Base-by-base conservation (phyloP, 2,888 invertebrate genomes). In the Drosophila acutilabella region DNA sequence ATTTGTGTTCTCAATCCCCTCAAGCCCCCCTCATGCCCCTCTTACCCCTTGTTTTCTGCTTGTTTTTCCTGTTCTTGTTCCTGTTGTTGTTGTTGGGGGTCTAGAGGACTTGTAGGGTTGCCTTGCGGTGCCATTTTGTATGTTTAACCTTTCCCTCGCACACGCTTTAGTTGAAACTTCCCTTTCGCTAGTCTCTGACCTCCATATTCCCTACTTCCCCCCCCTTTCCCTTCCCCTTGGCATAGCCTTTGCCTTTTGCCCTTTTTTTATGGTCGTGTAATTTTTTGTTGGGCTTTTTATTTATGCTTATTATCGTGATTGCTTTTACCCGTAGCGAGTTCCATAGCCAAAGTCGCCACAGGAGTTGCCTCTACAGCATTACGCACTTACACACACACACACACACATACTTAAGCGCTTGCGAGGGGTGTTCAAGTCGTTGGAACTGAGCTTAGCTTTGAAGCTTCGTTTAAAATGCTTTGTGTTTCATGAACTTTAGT, bases 241-340 rank as follows among this genome's bases (percentile, higher is more conserved):
- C 53, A 16, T 16, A 50, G 45, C 57, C 57, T 42, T 64, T 73
- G 74, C 64, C 66, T 40, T 64, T 77, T 77, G 71, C 74, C 78
- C 74, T 85, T 83, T 86, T 80, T 81, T 86, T 82, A 86, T 83
- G 84, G 81, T 71, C 77, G 74, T 83, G 82, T 86, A 83, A 83
- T 83, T 86, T 86, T 81, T 86, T 76, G 70, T 78, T 80, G 68
- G 75, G 54, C 75, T 80, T 77, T 83, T 84, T 87, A 87, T 83
- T 83, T 83, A 83, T 87, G 87, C 84, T 83, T 83, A 83, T 83
- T 83, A 83, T 83, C 79, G 84, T 81, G 87, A 87, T 84, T 87
- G 85, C 82, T 65, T 78, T 71, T 75, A 72, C 62, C 69, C 78
- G 65, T 74, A 62, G 53, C 54, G 54, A 45, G 44, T 51, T 48